Conservation (phyloP, 2,113 vertebrate species). For the Hyla sarda region DNA sequence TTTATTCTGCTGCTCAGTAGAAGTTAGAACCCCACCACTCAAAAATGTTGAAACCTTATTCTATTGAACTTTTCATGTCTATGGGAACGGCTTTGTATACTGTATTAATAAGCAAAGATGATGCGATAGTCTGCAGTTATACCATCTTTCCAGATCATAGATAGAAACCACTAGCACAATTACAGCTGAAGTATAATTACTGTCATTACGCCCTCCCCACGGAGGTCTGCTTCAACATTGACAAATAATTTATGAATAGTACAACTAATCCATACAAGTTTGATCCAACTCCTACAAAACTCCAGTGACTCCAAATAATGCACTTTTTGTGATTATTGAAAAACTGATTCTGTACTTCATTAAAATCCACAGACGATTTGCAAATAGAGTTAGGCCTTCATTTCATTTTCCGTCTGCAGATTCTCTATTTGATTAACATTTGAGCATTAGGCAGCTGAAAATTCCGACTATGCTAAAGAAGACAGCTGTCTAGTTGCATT, state of each 20-base stretch:
- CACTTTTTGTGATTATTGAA: slow-evolving; percentile 37
- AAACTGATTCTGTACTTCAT: slow-evolving; percentile 18
- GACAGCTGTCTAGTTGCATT: slow-evolving; percentile 45
- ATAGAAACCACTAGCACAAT: background rate
- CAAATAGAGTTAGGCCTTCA: slow-evolving; percentile 53
- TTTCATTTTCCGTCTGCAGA: slow-evolving; percentile 52
- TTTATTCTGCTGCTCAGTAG: background rate
- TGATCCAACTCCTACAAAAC: slow-evolving; percentile 5
- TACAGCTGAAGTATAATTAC: background rate
- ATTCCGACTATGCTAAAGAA: slow-evolving; percentile 36
- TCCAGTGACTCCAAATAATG: slow-evolving; percentile 7
- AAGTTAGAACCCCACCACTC: no score
- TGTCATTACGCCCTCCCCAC: background rate
- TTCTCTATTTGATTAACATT: slow-evolving; percentile 57
- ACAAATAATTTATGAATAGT: background rate
- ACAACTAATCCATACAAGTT: background rate
- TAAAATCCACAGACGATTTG: slow-evolving; percentile 47
- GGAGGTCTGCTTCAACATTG: background rate
- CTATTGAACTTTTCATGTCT: no score
- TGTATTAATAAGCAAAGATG: background rate
- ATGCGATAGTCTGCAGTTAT: background rate
- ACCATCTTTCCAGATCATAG: background rate
- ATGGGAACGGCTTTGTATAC: background rate
- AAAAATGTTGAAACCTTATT: no score
- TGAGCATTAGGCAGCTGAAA: slow-evolving; percentile 43